Conservation (phyloP, 2,797 vertebrate genomes). For the Clarias laeviceps region DNA sequence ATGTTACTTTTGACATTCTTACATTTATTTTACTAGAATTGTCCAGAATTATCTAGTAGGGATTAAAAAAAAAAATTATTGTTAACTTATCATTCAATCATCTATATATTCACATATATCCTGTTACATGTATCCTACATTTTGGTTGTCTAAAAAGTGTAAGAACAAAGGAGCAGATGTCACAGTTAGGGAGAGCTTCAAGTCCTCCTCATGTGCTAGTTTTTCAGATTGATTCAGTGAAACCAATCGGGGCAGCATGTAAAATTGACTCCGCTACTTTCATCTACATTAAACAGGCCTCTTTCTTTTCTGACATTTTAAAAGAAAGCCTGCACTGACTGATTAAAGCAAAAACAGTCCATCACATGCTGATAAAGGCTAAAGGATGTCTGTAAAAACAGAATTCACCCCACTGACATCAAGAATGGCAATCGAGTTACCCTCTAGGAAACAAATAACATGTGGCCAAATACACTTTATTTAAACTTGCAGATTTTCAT, state of each 20-base stretch:
- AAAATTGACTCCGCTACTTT: conserved; percentile 68
- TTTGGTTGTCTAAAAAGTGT: not conserved
- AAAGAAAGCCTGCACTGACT: conserved; percentile 65
- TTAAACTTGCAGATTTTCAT: not conserved
- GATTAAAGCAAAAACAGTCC: conserved; percentile 64
- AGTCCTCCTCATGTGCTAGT: conserved; percentile 59
- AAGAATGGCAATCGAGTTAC: conserved; percentile 10
- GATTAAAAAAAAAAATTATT: too few relatives aligned
- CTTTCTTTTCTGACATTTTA: conserved; percentile 71
- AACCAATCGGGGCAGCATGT: conserved; percentile 70
- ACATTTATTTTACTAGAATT: not conserved
- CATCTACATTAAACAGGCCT: conserved; percentile 69
- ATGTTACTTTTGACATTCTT: not conserved
- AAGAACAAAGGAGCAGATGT: not conserved
- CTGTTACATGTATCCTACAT: not conserved
- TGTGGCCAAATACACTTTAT: not conserved
- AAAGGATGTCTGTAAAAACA: conserved; percentile 58
- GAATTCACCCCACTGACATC: conserved; percentile 24
- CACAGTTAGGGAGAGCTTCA: not conserved
- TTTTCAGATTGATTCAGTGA: conserved; percentile 74
- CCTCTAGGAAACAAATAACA: not conserved
- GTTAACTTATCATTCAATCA: not conserved
- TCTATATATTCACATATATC: not conserved
- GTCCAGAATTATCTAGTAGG: not conserved
- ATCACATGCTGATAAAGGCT: conserved; percentile 68